phyloP scores from a whole-genome alignment of 92 coral and sea anemone species.

The Ricordea florida region DNA sequence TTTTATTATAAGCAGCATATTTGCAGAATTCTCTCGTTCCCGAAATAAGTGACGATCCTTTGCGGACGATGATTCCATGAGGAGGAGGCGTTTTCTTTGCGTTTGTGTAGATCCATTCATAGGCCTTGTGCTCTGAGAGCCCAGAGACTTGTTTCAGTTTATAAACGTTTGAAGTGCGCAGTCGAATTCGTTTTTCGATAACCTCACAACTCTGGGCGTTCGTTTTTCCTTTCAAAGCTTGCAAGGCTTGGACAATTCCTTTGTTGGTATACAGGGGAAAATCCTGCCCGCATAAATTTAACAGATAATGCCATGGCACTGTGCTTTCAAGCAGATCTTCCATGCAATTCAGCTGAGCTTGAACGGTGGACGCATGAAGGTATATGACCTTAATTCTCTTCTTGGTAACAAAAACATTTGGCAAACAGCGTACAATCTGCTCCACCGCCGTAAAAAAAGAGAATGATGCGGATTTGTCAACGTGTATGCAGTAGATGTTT shows the following conservation, averaged over 20 bases:
- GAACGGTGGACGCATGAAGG: constrained; percentile 34
- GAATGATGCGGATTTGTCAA: constrained; percentile 46
- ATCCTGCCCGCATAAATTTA: constrained; percentile 54
- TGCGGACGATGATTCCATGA: neutral
- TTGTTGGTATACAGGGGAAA: constrained; percentile 1
- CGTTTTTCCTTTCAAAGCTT: neutral
- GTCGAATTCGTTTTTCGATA: neutral
- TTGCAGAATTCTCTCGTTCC: neutral
- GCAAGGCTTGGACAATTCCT: neutral
- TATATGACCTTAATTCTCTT: constrained; percentile 31
- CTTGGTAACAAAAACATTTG: constrained; percentile 59
- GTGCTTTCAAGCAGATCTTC: constrained; percentile 34
- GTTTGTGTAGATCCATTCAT: neutral
- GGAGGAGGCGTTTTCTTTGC: neutral
- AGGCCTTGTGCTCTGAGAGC: neutral
- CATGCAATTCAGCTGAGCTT: constrained; percentile 65
- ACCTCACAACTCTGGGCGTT: neutral
- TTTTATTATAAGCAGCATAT: neutral
- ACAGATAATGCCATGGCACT: constrained; percentile 62
- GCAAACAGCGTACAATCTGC: constrained; percentile 45
- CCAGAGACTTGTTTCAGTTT: neutral
- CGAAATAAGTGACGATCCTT: neutral
- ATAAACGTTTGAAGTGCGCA: neutral
- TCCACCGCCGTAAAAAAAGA: constrained; percentile 29
- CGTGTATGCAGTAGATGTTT: constrained; percentile 69